Evolutionary conservation across 2,797 vertebrate genomes (phyloP).

Genomic region (Kryptolebias ocellatus): DNA sequence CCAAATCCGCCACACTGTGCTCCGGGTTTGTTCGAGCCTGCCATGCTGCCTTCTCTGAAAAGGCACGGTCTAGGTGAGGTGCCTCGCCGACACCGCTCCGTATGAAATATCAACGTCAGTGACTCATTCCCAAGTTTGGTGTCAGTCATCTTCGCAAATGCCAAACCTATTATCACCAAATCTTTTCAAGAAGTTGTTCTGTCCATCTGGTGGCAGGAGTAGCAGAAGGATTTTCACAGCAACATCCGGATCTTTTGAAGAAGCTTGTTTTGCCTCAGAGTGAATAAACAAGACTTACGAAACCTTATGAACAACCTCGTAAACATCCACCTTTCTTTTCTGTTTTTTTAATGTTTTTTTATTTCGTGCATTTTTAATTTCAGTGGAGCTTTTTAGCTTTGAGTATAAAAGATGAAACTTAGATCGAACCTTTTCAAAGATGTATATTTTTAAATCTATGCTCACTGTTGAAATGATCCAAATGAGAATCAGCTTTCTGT

Average conservation of each 20-base stretch:
- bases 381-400: background rate
- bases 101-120: slow-evolving; percentile 84
- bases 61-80: slow-evolving; percentile 55
- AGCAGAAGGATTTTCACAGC: slow-evolving; percentile 34
- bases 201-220: slow-evolving; percentile 69
- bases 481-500: slow-evolving; percentile 29
- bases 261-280: slow-evolving; percentile 42
- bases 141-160: slow-evolving; percentile 85
- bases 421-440: background rate
- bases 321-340: slow-evolving; percentile 36
- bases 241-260: slow-evolving; percentile 26
- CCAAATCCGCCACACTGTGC: slow-evolving; percentile 8
- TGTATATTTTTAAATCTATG: background rate
- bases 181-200: slow-evolving; percentile 78
- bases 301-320: slow-evolving; percentile 56
- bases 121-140: slow-evolving; percentile 82
- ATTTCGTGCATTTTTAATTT: slow-evolving; percentile 24
- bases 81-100: slow-evolving; percentile 63
- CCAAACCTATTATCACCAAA: slow-evolving; percentile 82
- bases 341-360: slow-evolving; percentile 15
- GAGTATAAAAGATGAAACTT: slow-evolving; percentile 19
- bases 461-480: slow-evolving; percentile 26
- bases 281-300: slow-evolving; percentile 29
- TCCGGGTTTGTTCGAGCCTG: slow-evolving; percentile 7
- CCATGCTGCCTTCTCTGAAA: slow-evolving; percentile 42